Base-by-base conservation (phyloP, 2,113 vertebrate genomes). In the Chloebia gouldiae region DNA sequence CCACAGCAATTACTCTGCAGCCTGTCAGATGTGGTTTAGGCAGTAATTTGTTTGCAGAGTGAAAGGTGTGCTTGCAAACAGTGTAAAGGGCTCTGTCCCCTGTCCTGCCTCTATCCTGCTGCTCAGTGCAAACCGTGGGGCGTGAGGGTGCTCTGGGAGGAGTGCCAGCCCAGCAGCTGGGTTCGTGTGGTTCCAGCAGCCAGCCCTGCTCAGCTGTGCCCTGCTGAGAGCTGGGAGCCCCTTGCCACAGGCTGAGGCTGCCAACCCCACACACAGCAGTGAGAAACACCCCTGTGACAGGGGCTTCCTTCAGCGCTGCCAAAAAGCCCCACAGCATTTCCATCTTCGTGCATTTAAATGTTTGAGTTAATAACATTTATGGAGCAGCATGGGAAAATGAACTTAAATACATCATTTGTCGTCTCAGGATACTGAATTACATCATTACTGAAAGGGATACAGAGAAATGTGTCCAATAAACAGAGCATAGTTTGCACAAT, bases 401-500 rank as follows among this genome's bases (percentile, higher is more conserved):
- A 79, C 63, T 91, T 64, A 91, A 92, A 95, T 78, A 63, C 63
- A 51, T 81, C 60, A 50, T 92, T 88, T 88, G 53, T 95, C 80
- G 78, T 78, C 79, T 94, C 76, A 31, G 73, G 72, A 33, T 33
- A 51, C 65, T 11, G 9, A 96, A 83, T 91, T 35, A 49, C 53
- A 68, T 47, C 27, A 4, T 90, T 86, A 61, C 76, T 69, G 71
- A 79, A 86, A 64, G 53, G 64, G 80, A 93, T 68, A 68, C 22
- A 75, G 93, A 81, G 86, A 96, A 92, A 94, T 64, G 57, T 68
- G 44, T 60, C 88, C 83, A 86, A 93, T 88, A 88, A 81, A 88
- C 35, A 59, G 10, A 78, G 56, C 8, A 2, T 8, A 84, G 75
- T 92, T 93, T 92, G 93, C 61, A 93, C 76, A 69, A 71, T 93